Conservation (phyloP, 2,888 invertebrate species). For the Sympetrum striolatum region DNA sequence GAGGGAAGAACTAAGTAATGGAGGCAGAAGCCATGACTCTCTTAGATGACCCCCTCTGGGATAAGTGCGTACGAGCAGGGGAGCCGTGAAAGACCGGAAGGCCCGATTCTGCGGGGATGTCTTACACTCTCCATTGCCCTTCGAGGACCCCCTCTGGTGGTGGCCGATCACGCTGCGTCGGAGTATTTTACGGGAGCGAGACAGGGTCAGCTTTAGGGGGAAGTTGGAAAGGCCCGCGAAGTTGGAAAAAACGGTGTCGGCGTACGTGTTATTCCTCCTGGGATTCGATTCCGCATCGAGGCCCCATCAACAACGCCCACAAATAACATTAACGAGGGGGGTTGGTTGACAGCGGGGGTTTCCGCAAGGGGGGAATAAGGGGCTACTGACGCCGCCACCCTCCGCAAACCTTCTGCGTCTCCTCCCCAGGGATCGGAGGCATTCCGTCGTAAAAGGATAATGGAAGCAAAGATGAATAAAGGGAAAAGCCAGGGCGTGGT, state of each 20-base stretch:
- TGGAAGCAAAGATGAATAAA: neutral
- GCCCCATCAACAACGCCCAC: neutral
- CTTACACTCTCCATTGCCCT: neutral
- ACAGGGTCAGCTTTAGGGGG: neutral
- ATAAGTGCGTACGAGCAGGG: neutral
- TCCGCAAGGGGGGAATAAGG: neutral
- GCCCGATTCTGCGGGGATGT: neutral
- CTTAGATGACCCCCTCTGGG: neutral
- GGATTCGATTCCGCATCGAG: neutral
- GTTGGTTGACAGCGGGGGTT: neutral
- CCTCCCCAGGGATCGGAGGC: neutral
- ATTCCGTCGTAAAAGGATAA: neutral
- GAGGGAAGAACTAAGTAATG: neutral
- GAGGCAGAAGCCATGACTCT: neutral
- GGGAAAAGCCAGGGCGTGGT: neutral
- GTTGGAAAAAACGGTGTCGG: neutral
- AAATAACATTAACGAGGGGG: neutral
- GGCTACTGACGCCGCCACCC: neutral
- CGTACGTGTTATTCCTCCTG: neutral
- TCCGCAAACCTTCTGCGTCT: neutral
- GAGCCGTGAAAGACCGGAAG: neutral
- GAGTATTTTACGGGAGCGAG: neutral
- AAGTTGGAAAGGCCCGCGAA: neutral
- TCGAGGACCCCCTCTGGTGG: neutral
- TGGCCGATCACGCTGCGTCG: neutral